Evolutionary conservation across 2,888 invertebrate genomes (phyloP), one percentile per base, ranked within the genome.

Genomic region (Julus scandinavius): DNA sequence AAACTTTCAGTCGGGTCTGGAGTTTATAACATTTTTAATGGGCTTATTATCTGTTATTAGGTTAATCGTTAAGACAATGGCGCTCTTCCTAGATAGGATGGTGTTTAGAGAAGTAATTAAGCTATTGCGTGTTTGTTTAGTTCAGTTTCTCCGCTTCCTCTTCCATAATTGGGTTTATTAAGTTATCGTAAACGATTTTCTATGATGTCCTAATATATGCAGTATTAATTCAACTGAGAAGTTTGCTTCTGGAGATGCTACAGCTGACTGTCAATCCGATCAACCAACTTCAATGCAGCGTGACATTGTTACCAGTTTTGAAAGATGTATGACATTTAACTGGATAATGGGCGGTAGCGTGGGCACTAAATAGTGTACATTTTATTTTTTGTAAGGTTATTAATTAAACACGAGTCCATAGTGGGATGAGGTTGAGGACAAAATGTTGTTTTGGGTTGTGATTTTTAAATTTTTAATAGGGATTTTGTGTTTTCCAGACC

Each of bases 11-110:
- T 50, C 29, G 29, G 72, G 29, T 29, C 72, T 72, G 72, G 72
- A 72, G 72, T 72, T 72, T 72, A 72, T 72, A 72, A 72, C 72
- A 29, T 29, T 72, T 72, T 72, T 72, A 72, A 72, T 72, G 72
- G 29, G 29, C 72, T 72, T 72, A 72, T 72, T 72, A 72, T 72
- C 72, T 72, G 72, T 72, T 72, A 72, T 72, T 72, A 72, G 29
- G 72, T 72, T 72, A 72, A 72, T 72, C 72, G 72, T 72, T 29
- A 20, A 72, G 0, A 72, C 72, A 72, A 72, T 72, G 72, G 11
- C 29, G 29, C 72, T 72, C 11, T 11, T 29, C 72, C 72, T 72
- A 29, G 2, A 9, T 2, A 72, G 29, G 29, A 72, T 72, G 72
- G 72, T 29, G 20, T 72, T 72, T 72, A 72, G 72, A 7, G 72